A percentile compares a stretch with the other conserved stretches of the same genome.
These are phyloP conservation scores for Lepidocyrtinus sp. DNA, from an alignment of 2,888 invertebrate genomes.

Conservation along the genomic window DNA sequence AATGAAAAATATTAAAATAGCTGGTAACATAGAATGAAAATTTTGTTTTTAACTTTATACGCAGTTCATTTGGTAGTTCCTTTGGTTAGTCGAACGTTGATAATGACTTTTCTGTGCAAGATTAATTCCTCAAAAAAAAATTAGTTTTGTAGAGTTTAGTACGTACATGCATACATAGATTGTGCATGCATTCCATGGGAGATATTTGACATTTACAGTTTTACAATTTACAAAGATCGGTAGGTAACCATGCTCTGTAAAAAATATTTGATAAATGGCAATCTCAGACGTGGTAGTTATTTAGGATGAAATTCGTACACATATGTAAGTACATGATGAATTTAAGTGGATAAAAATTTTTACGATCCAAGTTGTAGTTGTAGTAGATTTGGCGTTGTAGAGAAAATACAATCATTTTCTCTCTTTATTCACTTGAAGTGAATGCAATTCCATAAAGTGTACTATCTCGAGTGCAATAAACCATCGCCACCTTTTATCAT, in stretches of 20 bases:
- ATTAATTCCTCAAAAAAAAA: slow-evolving; percentile 26
- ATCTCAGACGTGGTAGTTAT: background rate
- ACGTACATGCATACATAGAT: background rate
- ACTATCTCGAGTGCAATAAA: background rate
- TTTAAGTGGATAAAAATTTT: background rate
- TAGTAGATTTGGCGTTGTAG: too few relatives aligned
- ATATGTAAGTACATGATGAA: background rate
- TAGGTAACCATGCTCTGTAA: background rate
- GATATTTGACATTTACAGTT: too few relatives aligned
- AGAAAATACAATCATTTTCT: background rate
- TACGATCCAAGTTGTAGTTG: background rate
- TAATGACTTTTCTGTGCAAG: slow-evolving; percentile 31
- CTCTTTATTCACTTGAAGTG: background rate
- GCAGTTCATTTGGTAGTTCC: background rate
- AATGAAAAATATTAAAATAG: slow-evolving; percentile 1
- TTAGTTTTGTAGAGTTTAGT: background rate
- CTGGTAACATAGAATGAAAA: slow-evolving; percentile 34
- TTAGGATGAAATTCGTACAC: background rate
- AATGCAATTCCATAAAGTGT: background rate
- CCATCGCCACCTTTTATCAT: background rate
- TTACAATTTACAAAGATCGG: background rate
- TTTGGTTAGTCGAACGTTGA: background rate
- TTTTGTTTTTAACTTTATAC: background rate
- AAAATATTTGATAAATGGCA: background rate
- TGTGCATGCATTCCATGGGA: background rate